Evolutionary conservation across 2,113 vertebrate genomes (phyloP), one percentile per base, ranked within the genome.

Genomic region (Connochaetes taurinus): DNA sequence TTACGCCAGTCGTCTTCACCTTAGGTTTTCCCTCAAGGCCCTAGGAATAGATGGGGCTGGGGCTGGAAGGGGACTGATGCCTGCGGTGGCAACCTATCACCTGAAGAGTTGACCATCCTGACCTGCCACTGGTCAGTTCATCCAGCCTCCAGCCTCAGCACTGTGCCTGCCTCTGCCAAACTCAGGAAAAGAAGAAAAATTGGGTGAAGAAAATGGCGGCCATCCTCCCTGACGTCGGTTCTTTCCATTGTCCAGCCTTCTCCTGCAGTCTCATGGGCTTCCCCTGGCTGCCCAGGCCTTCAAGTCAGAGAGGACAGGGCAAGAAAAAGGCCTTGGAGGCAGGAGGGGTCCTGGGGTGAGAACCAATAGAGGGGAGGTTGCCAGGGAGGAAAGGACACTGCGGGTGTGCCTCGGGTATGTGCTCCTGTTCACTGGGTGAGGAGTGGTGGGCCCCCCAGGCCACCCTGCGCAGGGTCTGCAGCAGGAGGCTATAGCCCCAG

Each of bases 201-300:
- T 15, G 3, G 5, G 9, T 36, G 87, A 84, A 86, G 86, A 53
- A 13, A 4, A 67, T 31, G 82, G 67, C 3, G 0, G 19, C 76
- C 16, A 0, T 58, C 64, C 16, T 16, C 3, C 33, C 50, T 27
- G 15, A 1, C 2, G 11, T 60, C 25, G 45, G 40, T 55, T n/a
- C 36, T 86, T 62, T 4, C 3, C 2, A 7, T 8, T 6, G 47
- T 10, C 0, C 1, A 55, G 45, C 8, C 58, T 71, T n/a, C 33
- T 50, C 43, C 50, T 5, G 6, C 36, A 1, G 36, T 36, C 93
- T 50, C 19, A 1, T 1, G 23, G 87, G 31, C 33, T 78, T 40
- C 23, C 15, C 2, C 3, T 31, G 17, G 36, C 62, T 84, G 58
- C 53, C 43, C 50, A 57, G 85, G 45, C 15, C 81, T 52, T 87